These are phyloP conservation scores for Platysternon megacephalum DNA, from an alignment of 2,113 vertebrate species.

Conservation along the genomic window DNA sequence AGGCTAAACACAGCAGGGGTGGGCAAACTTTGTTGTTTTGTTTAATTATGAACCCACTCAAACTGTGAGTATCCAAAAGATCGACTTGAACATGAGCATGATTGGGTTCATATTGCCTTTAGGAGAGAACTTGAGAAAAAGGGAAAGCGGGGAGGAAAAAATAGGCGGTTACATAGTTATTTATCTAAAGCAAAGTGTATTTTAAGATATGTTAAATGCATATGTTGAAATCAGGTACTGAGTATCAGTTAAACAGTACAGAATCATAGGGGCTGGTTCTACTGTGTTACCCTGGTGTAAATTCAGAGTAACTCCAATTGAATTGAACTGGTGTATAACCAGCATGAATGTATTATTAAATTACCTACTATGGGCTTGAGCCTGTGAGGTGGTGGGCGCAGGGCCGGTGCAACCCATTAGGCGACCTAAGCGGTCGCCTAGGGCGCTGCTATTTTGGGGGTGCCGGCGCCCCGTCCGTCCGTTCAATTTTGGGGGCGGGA, in stretches of 20 bases:
- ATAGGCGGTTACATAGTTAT: neutral
- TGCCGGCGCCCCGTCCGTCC: no score
- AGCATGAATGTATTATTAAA: neutral
- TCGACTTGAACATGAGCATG: neutral
- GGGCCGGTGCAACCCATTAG: no score
- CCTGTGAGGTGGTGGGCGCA: neutral
- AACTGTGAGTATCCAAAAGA: slow-evolving; percentile 32
- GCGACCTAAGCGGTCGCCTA: no score
- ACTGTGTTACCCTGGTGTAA: neutral
- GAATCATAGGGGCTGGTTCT: neutral
- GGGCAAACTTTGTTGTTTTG: slow-evolving; percentile 26
- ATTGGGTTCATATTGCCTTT: neutral
- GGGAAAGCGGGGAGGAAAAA: slow-evolving; percentile 21
- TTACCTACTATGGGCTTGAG: neutral
- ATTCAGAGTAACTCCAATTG: neutral
- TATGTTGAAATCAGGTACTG: neutral
- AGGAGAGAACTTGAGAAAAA: slow-evolving; percentile 22
- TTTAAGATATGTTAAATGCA: neutral
- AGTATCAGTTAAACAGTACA: neutral
- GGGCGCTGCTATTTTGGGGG: no score
- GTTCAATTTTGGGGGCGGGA: no score
- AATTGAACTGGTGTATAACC: neutral
- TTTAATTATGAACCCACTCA: neutral
- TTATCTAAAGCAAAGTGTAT: neutral
- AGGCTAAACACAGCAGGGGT: neutral